These are phyloP conservation scores for Tetramorium alpestre DNA, from an alignment of 1,140 invertebrate species.

Conservation along the genomic window DNA sequence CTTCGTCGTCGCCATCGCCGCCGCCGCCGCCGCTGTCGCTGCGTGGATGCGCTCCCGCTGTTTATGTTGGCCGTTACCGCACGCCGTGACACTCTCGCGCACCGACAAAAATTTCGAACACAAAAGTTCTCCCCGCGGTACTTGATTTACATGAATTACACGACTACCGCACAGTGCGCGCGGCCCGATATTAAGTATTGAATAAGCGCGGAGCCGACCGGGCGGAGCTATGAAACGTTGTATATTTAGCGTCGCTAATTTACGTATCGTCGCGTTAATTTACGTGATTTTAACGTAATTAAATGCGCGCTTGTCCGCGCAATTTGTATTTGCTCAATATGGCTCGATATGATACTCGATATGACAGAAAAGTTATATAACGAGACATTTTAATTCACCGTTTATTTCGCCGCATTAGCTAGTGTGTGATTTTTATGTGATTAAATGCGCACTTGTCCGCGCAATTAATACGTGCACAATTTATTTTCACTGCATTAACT, in stretches of 20 bases:
- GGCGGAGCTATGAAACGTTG: conserved; percentile 2
- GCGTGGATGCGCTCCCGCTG: background rate
- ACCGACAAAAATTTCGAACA: conserved; percentile 28
- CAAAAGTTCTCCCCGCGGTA: background rate
- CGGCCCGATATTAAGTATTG: conserved; percentile 27
- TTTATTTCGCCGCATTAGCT: conserved; percentile 21
- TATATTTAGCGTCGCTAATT: conserved; percentile 15
- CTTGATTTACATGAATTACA: conserved; percentile 42
- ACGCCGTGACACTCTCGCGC: conserved; percentile 23
- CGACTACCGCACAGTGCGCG: background rate
- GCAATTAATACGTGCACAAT: conserved; percentile 40
- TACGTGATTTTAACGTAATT: conserved; percentile 40
- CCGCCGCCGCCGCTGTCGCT: background rate
- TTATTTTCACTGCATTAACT: conserved; percentile 27
- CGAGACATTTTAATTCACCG: conserved; percentile 32
- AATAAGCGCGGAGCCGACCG: background rate
- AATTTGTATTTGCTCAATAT: conserved; percentile 32
- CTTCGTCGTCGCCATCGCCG: background rate
- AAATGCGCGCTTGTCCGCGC: conserved; percentile 7
- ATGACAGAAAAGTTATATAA: conserved; percentile 35
- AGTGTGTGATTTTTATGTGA: conserved; percentile 16
- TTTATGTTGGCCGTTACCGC: conserved; percentile 53
- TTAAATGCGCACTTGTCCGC: conserved; percentile 42
- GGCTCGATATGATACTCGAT: background rate
- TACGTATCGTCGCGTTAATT: conserved; percentile 15